Evolutionary conservation across 2,888 invertebrate species (phyloP).

Genomic region (Dolichopus griseipennis): DNA sequence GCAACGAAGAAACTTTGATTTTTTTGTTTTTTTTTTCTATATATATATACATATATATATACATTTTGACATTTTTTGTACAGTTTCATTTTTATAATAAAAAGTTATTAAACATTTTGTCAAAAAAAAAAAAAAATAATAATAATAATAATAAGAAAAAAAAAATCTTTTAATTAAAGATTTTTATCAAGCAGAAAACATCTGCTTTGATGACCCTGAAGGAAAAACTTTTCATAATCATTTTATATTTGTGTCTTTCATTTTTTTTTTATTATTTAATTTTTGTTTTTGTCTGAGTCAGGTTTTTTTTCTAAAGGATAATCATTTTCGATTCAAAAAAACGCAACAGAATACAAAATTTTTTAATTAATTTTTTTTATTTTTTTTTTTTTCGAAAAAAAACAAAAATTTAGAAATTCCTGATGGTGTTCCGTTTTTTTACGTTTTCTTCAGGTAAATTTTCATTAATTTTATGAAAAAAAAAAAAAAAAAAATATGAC

Average conservation of each 20-base stretch:
- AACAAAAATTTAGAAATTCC: no score
- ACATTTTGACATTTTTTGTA: no score
- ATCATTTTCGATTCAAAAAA: neutral
- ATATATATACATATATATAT: neutral
- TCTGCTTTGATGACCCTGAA: constrained; percentile 4
- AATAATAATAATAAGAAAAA: no score
- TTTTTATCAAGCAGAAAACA: neutral
- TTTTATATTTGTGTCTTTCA: no score
- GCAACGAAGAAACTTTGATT: neutral
- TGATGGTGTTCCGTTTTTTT: no score
- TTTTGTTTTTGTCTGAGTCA: neutral
- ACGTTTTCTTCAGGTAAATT: no score
- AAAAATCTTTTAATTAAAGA: neutral
- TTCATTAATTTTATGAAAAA: no score
- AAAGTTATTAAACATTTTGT: constrained; percentile 4
- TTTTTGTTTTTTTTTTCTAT: neutral
- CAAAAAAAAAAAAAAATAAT: neutral
- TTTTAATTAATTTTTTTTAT: no score
- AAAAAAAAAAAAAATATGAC: no score
- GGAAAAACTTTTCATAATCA: neutral
- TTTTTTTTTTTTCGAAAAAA: no score
- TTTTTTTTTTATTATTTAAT: neutral
- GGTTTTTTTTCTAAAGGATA: neutral
- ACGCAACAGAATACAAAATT: neutral
- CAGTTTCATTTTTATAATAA: neutral